Percentiles rank a stretch among this genome's conserved stretches.
phyloP scores from a whole-genome alignment of 2,113 vertebrate genomes.

The Rhodinocichla rosea region DNA sequence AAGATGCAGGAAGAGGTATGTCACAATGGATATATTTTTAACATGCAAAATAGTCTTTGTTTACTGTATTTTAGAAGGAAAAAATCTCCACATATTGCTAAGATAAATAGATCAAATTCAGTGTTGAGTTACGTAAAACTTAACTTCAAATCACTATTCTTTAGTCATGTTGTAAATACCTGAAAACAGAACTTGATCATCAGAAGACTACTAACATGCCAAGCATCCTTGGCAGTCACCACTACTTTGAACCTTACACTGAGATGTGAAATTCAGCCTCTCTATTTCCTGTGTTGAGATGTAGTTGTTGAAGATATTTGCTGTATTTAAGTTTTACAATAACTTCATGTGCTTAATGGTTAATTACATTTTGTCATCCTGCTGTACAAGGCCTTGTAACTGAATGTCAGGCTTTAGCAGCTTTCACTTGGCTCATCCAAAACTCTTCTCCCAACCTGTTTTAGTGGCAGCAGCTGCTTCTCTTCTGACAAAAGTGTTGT shows the following conservation, averaged over 20 bases:
- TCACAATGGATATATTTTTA: neutral
- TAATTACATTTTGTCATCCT: neutral
- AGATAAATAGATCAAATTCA: neutral
- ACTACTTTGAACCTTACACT: neutral
- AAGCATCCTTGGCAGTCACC: neutral
- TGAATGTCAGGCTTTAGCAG: neutral
- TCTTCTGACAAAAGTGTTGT: neutral
- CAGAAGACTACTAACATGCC: neutral
- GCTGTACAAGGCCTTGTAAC: neutral
- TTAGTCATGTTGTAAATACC: neutral
- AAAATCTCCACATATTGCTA: neutral
- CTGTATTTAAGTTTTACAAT: neutral
- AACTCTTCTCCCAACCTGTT: neutral
- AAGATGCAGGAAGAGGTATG: neutral
- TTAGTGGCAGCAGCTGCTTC: neutral
- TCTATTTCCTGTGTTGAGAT: neutral
- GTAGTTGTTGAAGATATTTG: neutral
- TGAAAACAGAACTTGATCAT: neutral
- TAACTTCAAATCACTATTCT: neutral
- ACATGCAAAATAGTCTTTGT: neutral
- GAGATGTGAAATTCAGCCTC: neutral
- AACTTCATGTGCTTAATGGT: neutral
- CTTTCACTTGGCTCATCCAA: neutral
- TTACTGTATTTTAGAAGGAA: neutral
- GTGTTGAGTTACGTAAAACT: neutral